Conservation (phyloP, 2,888 invertebrate genomes). For the Caenorhabditis angaria region DNA sequence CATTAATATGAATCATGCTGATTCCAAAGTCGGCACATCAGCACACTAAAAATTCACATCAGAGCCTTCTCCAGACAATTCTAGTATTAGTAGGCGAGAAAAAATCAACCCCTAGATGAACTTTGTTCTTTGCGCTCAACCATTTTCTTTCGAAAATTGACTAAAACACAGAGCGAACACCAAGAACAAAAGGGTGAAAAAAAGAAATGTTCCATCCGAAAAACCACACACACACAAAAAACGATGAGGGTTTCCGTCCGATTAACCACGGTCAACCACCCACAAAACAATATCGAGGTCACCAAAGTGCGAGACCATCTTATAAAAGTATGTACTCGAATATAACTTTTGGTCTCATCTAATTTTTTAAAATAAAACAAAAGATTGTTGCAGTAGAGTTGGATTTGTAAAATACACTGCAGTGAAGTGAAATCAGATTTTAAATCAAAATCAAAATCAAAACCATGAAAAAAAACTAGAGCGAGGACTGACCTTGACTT, state of each 20-base stretch:
- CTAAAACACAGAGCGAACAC: neutral
- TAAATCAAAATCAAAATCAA: neutral
- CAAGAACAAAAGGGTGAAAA: neutral
- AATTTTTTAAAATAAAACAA: neutral
- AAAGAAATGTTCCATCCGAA: constrained; percentile 4
- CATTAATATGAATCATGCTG: too few relatives aligned
- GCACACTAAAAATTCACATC: too few relatives aligned
- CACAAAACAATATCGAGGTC: too few relatives aligned
- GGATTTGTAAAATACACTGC: too few relatives aligned
- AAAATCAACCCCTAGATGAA: too few relatives aligned
- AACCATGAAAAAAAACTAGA: neutral
- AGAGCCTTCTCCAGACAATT: too few relatives aligned
- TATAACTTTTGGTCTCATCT: too few relatives aligned
- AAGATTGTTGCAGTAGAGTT: too few relatives aligned
- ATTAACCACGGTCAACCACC: neutral
- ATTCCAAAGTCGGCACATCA: too few relatives aligned
- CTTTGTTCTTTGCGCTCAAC: too few relatives aligned
- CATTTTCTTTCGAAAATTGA: neutral
- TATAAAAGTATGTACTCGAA: neutral
- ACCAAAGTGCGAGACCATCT: neutral
- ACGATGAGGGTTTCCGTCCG: neutral
- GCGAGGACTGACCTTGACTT: constrained; percentile 6
- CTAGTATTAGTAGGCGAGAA: too few relatives aligned
- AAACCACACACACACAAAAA: neutral
- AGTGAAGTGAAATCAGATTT: too few relatives aligned